Percentiles rank a stretch among this genome's conserved stretches.
phyloP scores from a whole-genome alignment of 1,140 invertebrate genomes.

The Cydia splendana region DNA sequence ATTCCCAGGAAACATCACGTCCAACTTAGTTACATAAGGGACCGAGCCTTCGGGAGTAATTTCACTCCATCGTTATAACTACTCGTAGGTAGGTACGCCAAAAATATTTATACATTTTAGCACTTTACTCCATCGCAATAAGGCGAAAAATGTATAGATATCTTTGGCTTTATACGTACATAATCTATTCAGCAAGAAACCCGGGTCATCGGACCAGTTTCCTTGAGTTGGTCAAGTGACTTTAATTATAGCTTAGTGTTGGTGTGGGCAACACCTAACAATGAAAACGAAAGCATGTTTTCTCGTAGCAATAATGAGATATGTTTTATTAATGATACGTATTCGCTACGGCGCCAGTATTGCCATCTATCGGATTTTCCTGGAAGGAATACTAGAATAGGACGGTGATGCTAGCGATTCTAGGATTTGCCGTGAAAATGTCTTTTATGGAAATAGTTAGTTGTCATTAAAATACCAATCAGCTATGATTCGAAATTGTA shows the following conservation, averaged over 20 bases:
- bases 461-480: too few species aligned
- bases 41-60: constrained; percentile 13
- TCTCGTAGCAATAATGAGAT: background rate
- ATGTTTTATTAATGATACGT: constrained; percentile 19
- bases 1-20: constrained; percentile 3
- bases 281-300: background rate
- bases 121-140: background rate
- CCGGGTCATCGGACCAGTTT: constrained; percentile 2
- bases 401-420: too few species aligned
- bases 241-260: constrained; percentile 7
- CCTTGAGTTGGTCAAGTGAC: constrained; percentile 16
- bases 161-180: background rate
- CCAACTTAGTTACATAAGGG: constrained; percentile 13
- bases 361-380: background rate
- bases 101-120: background rate
- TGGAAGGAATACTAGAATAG: background rate
- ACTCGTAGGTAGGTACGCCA: background rate
- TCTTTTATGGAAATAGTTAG: too few species aligned
- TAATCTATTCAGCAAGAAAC: constrained; percentile 17
- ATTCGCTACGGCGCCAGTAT: background rate
- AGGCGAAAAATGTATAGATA: background rate
- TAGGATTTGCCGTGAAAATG: too few species aligned
- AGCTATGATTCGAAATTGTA: too few species aligned
- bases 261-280: background rate
- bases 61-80: constrained; percentile 11